Evolutionary conservation across 2,888 invertebrate genomes (phyloP), one percentile per base, ranked within the genome.

Genomic region (Sphaerophoria taeniata): DNA sequence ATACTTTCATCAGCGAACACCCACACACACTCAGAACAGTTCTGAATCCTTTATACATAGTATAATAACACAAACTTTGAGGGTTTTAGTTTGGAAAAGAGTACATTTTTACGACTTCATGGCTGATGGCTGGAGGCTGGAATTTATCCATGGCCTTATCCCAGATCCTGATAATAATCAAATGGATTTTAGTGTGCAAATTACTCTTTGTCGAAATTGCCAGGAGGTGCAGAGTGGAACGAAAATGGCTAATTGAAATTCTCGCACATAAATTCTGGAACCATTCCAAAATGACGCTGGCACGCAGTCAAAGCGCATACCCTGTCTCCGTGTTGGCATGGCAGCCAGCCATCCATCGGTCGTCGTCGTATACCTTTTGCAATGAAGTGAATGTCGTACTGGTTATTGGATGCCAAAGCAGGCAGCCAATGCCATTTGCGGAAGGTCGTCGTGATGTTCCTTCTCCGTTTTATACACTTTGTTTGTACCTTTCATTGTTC

Each of bases 281-380:
- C 12, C 63, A 58, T 61, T 78, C 82, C 78, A 78, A 78, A 55
- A 24, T 74, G 79, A 69, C 73, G 74, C 73, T 76, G 83, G 75
- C 75, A 63, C 63, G 49, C 63, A 67, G 45, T 67, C 67, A 43
- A 43, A 53, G 34, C 9, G 31, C 31, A 51, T 67, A 39, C 49
- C 16, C 39, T 12, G 4, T 39, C 11, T 55, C 24, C 51, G 6
- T 34, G 3, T 7, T 1, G 39, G 43, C 60, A 58, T 11, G 1
- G 4, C 14, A 31, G 2, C 14, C 16, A 33, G n/a, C 55, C 12
- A 11, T 24, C 2, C 49, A 6, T 63, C 6, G 5, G 34, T 45
- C 4, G 12, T 45, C 16, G 16, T 49, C 16, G 6, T 16, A 14
- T 36, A 36, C 43, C 24, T 65, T 73, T n/a, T 45, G 65, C 47